These are phyloP conservation scores for Molossus molossus DNA, from an alignment of 2,797 vertebrate genomes.

Conservation along the genomic window DNA sequence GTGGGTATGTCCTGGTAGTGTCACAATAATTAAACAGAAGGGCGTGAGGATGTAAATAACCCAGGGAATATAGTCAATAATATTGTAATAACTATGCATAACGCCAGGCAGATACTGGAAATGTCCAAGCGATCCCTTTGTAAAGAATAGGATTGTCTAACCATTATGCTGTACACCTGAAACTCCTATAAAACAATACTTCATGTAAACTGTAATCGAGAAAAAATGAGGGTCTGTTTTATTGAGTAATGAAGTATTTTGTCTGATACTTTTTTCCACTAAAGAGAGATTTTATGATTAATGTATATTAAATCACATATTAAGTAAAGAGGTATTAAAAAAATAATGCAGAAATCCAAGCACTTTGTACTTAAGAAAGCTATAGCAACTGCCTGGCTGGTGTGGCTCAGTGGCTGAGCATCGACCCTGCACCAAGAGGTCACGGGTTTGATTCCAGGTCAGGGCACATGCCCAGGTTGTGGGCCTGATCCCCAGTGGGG, in stretches of 20 bases:
- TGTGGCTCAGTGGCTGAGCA: too few species aligned
- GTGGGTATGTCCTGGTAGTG: not conserved
- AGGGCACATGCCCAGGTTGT: too few species aligned
- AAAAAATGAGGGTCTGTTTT: not conserved
- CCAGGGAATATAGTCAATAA: not conserved
- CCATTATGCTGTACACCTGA: not conserved
- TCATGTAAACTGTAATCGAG: not conserved
- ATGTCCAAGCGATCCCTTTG: not conserved
- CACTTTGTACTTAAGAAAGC: not conserved
- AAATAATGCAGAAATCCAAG: constrained; percentile 21
- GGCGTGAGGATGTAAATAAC: too few species aligned
- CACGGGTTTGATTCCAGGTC: too few species aligned
- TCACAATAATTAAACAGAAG: not conserved
- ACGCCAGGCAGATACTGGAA: not conserved
- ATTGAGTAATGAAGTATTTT: not conserved
- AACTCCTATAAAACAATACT: not conserved
- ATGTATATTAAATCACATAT: constrained; percentile 1
- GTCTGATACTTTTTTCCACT: not conserved
- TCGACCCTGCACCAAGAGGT: too few species aligned
- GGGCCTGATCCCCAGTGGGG: too few species aligned
- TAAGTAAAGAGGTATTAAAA: constrained; percentile 7
- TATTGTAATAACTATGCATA: not conserved
- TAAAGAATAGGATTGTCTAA: not conserved
- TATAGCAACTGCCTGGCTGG: not conserved
- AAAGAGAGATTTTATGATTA: not conserved